Evolutionary conservation across 2,888 invertebrate species (phyloP), one percentile per base, ranked within the genome.

Genomic region (Encarsia formosa): DNA sequence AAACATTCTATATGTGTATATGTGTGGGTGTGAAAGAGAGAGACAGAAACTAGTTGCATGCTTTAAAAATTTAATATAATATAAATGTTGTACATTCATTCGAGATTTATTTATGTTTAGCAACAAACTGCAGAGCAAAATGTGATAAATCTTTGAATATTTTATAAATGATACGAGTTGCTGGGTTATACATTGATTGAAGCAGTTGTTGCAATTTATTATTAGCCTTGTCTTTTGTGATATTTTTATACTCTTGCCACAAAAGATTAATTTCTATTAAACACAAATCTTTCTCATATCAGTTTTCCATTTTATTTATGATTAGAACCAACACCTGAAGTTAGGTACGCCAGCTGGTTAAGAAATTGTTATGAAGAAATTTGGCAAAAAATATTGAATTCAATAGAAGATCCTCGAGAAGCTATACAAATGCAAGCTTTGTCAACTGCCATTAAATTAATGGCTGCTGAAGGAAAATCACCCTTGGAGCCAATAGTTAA

Each of bases 391-490:
- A 75, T 84, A 19, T 65, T 87, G 32, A 73, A 77, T 20, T 80
- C 84, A 49, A 76, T 88, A 49, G 76, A 77, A 23, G 73, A 76
- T 19, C 78, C 79, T 5, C 77, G 79, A 56, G 69, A 74, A 4
- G 71, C 68, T 45, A 78, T 83, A 11, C 78, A 77, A 42, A 73
- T 78, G 5, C 82, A 84, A 72, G 86, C 87, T 0, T 74, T 91
- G 4, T 81, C 84, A 2, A 85, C 87, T 0, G 79, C 85, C 42
- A 84, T 90, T 80, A 86, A 86, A 66, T 72, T 91, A 49, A 75
- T 91, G 62, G 79, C 82, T 37, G 79, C 79, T 49, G 91, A 91
- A 74, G 87, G 87, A 8, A 82, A 80, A 65, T 75, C 81, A 67
- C 86, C 87, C 0, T 64, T 87, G 29, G 82, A 82, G 61, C 70